Base-by-base conservation (phyloP, 1,140 invertebrate species). In the Drosophila jambulina region DNA sequence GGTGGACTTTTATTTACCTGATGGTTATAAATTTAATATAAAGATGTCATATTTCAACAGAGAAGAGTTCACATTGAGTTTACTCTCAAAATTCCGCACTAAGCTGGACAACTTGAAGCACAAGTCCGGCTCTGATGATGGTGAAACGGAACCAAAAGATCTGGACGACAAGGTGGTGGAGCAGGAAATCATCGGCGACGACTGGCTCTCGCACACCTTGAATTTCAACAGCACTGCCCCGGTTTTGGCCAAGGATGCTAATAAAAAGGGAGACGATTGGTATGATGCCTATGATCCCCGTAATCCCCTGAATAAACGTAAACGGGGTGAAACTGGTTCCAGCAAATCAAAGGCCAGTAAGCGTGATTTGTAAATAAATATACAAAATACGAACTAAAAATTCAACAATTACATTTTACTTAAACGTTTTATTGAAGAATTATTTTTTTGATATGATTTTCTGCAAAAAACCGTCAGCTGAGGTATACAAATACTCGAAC, bases 221-320 rank as follows among this genome's bases (percentile, higher is more conserved):
- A 94, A 95, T 15, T 98, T 97, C 91, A 96, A 97, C 74, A 95
- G 96, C 12, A 95, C 95, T 68, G 94, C 93, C 1, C 95, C 96
- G 0, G 95, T 97, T 19, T 93, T 98, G 58, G 99, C 99, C 0
- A 98, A 98, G 92, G 99, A 99, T 94, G 99, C 99, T 0, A 99
- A 97, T 80, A 97, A 96, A 6, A 98, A 98, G 92, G 95, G 96
- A 61, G 96, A 98, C 82, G 98, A 99, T 92, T 98, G 98, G 97
- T 99, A 98, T 93, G 98, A 99, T 87, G 98, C 99, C 64, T 97
- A 96, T 88, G 98, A 99, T 94, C 99, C 99, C 0, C 94, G 98
- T 80, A 99, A 99, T 94, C 97, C 97, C 1, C 93, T 99, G 1
- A 99, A 98, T 80, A 98, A 99, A 94, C 94, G 98, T 57, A 95